Base-by-base conservation (phyloP, 1,140 invertebrate species). In the Ceratosolen fusciceps region DNA sequence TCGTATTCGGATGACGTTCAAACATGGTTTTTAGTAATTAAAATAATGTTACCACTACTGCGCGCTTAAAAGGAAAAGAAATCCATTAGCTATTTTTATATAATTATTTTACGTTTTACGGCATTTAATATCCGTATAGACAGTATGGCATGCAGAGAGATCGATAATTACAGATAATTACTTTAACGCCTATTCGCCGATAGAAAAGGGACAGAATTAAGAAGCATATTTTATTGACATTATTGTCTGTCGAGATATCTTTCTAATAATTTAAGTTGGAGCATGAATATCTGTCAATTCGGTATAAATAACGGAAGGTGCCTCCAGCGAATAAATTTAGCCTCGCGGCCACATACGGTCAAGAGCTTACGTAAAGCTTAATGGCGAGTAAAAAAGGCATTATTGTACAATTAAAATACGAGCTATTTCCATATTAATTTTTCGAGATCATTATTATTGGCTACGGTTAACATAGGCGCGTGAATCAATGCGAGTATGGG, bases 321-420 rank as follows among this genome's bases (percentile, higher is more conserved):
- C 19, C 16, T 19, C 14, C 29, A 34, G 29, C n/a, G 12, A 12
- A 37, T 65, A n/a, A n/a, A 31, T 65, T 65, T 37, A 37, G 1
- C 34, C 1, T 65, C 19, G 19, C 19, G 37, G 26, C 16, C 5
- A n/a, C 60, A 31, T 37, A 65, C 26, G 21, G 2, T 37, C n/a
- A 65, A 65, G 31, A 7, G 7, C 31, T 65, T 65, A 37, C 31
- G 31, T 65, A 65, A 65, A 65, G 9, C n/a, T 37, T 65, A 37
- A 65, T 37, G 16, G 60, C 31, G n/a, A 65, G 31, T 65, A 37
- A 65, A 65, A 62, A 65, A 65, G 60, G 34, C n/a, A 65, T 65
- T 65, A 65, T 65, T 65, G n/a, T 65, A 65, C 19, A 65, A 37
- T 34, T 65, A 65, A 65, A 65, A n/a, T 21, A 2, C 19, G 26